A percentile compares a stretch with the other conserved stretches of the same genome.
Conservation (phyloP, 1,140 invertebrate genomes). For the Anagrus nilaparvatae region DNA sequence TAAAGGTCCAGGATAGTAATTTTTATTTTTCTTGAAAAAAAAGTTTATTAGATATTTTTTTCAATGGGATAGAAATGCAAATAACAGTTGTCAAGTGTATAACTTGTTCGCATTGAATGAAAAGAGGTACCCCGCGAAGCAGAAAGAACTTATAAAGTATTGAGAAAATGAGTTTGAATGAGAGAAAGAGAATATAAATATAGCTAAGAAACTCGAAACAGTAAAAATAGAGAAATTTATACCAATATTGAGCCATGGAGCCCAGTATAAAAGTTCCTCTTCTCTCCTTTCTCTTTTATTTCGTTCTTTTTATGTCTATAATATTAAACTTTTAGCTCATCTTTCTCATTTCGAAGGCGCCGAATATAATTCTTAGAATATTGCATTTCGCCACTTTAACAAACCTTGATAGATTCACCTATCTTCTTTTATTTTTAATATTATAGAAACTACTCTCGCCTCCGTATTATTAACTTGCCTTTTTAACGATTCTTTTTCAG, state of each 20-base stretch:
- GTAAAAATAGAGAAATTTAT: conserved; percentile 17
- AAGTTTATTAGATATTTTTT: conserved; percentile 37
- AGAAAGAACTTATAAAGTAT: conserved; percentile 14
- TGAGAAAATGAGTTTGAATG: conserved; percentile 12
- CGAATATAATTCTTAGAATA: conserved; percentile 29
- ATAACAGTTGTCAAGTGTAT: conserved; percentile 34
- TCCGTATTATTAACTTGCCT: too few relatives aligned
- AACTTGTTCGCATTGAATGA: conserved; percentile 16
- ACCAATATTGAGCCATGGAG: conserved; percentile 33
- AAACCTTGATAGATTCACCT: too few relatives aligned
- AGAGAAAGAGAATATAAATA: conserved; percentile 19
- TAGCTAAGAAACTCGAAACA: conserved; percentile 6
- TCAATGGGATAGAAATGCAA: conserved; percentile 36
- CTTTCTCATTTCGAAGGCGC: conserved; percentile 18
- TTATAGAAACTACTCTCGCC: too few relatives aligned
- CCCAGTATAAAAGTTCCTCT: conserved; percentile 30
- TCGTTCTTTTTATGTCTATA: conserved; percentile 5
- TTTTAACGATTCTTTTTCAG: too few relatives aligned
- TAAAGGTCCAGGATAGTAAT: too few relatives aligned
- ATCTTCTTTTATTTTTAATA: too few relatives aligned
- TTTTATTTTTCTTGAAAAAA: too few relatives aligned
- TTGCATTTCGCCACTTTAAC: conserved; percentile 26
- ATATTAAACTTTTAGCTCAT: too few relatives aligned
- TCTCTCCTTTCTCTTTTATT: conserved; percentile 6
- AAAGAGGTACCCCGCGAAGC: conserved; percentile 12